Percentiles rank a stretch among this genome's conserved stretches.
Conservation (phyloP, 2,113 vertebrate genomes). For the Chionomys nivalis region DNA sequence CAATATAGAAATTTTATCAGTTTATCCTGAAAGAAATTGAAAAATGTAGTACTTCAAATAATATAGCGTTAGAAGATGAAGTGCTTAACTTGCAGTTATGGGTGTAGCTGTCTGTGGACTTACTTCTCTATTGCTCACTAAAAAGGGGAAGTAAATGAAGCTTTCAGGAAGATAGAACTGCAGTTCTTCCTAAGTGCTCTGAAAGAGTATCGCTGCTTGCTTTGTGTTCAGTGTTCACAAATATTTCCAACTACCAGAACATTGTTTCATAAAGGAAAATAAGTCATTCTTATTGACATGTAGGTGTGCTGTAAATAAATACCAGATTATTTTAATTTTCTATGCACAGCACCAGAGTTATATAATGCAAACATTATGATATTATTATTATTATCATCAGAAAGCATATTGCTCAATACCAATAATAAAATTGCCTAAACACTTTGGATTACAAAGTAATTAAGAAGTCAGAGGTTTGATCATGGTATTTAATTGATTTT, state of each 20-base stretch:
- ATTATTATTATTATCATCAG: slow-evolving; percentile 25
- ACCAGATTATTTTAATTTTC: background rate
- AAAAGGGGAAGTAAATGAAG: slow-evolving; percentile 67
- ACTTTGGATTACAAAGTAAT: slow-evolving; percentile 9
- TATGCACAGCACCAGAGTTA: background rate
- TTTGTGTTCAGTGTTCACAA: slow-evolving; percentile 43
- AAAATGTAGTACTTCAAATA: slow-evolving; percentile 73
- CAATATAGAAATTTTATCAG: slow-evolving; percentile 75
- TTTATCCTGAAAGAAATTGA: slow-evolving; percentile 78
- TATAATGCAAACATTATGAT: slow-evolving; percentile 22
- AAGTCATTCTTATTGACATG: background rate
- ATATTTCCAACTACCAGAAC: slow-evolving; percentile 2
- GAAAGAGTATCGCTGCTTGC: slow-evolving; percentile 2
- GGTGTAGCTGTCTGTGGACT: slow-evolving; percentile 68
- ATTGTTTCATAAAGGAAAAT: background rate
- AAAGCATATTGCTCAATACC: slow-evolving; percentile 37
- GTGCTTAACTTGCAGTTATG: slow-evolving; percentile 65
- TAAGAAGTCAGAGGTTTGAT: slow-evolving; percentile 52
- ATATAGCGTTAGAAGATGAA: slow-evolving; percentile 65
- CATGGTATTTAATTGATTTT: background rate
- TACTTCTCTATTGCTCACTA: slow-evolving; percentile 57
- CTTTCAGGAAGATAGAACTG: slow-evolving; percentile 47
- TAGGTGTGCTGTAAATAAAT: background rate
- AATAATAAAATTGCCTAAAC: slow-evolving; percentile 47
- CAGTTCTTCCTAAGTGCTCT: slow-evolving; percentile 19